Evolutionary conservation across 2,888 invertebrate genomes (phyloP).

Genomic region (Anthoptus insignis): DNA sequence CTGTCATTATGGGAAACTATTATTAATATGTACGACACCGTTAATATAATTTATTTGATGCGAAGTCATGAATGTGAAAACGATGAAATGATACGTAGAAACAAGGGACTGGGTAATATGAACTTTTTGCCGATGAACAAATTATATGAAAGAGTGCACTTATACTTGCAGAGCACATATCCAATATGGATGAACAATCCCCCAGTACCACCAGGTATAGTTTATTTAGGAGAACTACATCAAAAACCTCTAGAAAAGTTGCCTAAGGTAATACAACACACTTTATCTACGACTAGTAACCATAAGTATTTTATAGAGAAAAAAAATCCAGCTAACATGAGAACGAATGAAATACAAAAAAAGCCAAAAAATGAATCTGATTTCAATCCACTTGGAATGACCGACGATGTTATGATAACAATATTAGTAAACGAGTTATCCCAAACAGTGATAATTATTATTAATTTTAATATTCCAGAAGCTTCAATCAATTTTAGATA

Average conservation of each 20-base stretch:
- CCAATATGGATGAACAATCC: slow-evolving; percentile 11
- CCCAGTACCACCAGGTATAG: slow-evolving; percentile 2
- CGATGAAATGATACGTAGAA: slow-evolving; percentile 2
- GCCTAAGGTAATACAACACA: neutral
- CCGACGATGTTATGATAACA: too few species aligned
- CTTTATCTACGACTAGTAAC: too few species aligned
- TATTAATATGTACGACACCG: neutral
- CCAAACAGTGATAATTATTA: too few species aligned
- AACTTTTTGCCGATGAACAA: slow-evolving; percentile 2
- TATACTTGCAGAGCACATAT: neutral
- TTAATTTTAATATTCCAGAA: slow-evolving; percentile 10
- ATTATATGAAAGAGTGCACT: neutral
- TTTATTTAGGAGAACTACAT: slow-evolving; percentile 7
- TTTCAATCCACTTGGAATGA: too few species aligned
- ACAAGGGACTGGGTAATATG: neutral
- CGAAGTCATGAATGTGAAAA: neutral
- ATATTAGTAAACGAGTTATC: too few species aligned
- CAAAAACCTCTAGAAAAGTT: neutral
- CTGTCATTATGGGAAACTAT: slow-evolving; percentile 1
- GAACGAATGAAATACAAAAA: too few species aligned
- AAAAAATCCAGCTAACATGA: too few species aligned
- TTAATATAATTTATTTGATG: neutral
- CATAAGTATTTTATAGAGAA: too few species aligned
- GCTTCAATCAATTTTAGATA: slow-evolving; percentile 7
- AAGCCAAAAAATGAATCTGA: too few species aligned